These are phyloP conservation scores for Takifugu flavidus DNA, from an alignment of 2,113 vertebrate species.

Conservation along the genomic window DNA sequence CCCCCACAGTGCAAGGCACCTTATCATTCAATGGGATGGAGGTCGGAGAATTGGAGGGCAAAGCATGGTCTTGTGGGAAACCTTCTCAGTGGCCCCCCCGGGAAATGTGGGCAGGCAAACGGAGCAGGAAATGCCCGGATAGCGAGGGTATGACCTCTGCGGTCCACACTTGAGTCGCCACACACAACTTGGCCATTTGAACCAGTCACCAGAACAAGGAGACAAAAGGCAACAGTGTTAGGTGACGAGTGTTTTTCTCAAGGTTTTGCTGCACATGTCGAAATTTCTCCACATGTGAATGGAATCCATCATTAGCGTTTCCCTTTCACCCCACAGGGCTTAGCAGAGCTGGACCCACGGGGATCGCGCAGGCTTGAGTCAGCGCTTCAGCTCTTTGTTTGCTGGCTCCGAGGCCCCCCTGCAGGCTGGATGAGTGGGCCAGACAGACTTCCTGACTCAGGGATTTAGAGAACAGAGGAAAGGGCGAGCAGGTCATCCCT, in stretches of 20 bases:
- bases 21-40: too few relatives aligned
- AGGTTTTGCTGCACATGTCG: slow-evolving; percentile 35
- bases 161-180: slow-evolving; percentile 25
- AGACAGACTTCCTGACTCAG: slow-evolving; percentile 75
- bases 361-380: slow-evolving; percentile 63
- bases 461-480: slow-evolving; percentile 46
- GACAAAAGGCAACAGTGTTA: slow-evolving; percentile 49
- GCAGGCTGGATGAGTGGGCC: slow-evolving; percentile 57
- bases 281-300: slow-evolving; percentile 44
- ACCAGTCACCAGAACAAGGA: slow-evolving; percentile 5
- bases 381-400: slow-evolving; percentile 70
- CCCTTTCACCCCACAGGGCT: slow-evolving; percentile 44
- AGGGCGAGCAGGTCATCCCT: slow-evolving; percentile 26
- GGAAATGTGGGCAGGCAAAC: slow-evolving; percentile 42
- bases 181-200: slow-evolving; percentile 39
- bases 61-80: too few relatives aligned
- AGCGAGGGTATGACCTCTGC: slow-evolving; percentile 31
- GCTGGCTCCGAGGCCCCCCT: slow-evolving; percentile 24
- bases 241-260: slow-evolving; percentile 32
- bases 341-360: slow-evolving; percentile 36
- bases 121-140: slow-evolving; percentile 36
- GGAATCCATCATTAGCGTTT: slow-evolving; percentile 42
- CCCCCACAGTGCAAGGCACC: background rate
- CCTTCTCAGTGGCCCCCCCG: slow-evolving; percentile 21
- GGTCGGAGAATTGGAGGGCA: too few relatives aligned